These are phyloP conservation scores for Drosophila hamatofila DNA, from an alignment of 2,888 invertebrate species.

Conservation along the genomic window DNA sequence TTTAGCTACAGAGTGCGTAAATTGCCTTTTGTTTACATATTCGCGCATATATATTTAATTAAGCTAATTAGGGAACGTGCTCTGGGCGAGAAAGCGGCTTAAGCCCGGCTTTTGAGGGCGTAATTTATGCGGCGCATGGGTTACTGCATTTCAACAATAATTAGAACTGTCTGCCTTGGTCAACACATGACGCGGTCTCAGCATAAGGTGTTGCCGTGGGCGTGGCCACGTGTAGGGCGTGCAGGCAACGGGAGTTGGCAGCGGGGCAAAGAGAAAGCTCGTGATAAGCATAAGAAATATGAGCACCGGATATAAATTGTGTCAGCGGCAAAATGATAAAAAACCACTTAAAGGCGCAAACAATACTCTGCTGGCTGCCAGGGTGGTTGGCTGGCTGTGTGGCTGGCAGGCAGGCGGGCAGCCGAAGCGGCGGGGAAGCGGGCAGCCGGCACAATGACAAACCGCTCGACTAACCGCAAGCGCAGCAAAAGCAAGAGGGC, in stretches of 20 bases:
- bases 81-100: slow-evolving; percentile 60
- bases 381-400: not conserved
- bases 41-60: slow-evolving; percentile 81
- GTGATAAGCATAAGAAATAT: slow-evolving; percentile 85
- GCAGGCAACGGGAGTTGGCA: not conserved
- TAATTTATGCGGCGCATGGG: slow-evolving; percentile 76
- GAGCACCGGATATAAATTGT: slow-evolving; percentile 85
- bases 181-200: slow-evolving; percentile 67
- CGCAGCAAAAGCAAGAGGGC: slow-evolving; percentile 55
- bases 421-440: slow-evolving; percentile 32
- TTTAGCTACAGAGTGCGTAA: slow-evolving; percentile 46
- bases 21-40: slow-evolving; percentile 67
- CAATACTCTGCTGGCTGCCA: slow-evolving; percentile 71
- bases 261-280: slow-evolving; percentile 46
- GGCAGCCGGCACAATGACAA: slow-evolving; percentile 77
- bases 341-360: slow-evolving; percentile 84
- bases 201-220: slow-evolving; percentile 11
- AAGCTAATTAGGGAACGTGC: slow-evolving; percentile 83
- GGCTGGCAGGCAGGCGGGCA: not conserved
- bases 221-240: not conserved
- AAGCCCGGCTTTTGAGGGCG: slow-evolving; percentile 60
- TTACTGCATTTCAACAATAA: slow-evolving; percentile 78
- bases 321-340: slow-evolving; percentile 85
- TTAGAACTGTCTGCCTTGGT: slow-evolving; percentile 61
- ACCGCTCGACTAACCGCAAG: slow-evolving; percentile 81